Evolutionary conservation across 2,113 vertebrate genomes (phyloP).

Genomic region (Oreochromis niloticus): DNA sequence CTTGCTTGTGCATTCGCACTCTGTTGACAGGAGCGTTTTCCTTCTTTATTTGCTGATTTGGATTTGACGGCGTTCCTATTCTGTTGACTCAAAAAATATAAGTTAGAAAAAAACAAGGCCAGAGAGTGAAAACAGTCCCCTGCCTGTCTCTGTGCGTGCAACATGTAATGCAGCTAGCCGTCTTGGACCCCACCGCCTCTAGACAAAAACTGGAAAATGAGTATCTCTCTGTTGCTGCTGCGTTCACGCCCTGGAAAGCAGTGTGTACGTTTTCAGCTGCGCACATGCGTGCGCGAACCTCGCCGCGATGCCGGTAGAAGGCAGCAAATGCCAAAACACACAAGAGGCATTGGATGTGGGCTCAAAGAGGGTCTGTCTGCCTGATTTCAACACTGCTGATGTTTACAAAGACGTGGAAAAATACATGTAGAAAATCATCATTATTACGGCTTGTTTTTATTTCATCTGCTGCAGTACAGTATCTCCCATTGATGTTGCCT

Average conservation of each 20-base stretch:
- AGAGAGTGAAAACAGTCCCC: not conserved
- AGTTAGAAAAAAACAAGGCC: not conserved
- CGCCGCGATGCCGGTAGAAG: not conserved
- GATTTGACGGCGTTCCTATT: not conserved
- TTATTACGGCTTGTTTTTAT: conserved; percentile 51
- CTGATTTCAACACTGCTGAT: conserved; percentile 38
- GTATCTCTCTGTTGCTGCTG: not conserved
- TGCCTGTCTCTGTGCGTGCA: not conserved
- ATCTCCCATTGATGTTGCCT: conserved; percentile 41
- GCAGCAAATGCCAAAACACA: conserved; percentile 64
- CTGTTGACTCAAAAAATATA: not conserved
- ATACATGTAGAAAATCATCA: conserved; percentile 51
- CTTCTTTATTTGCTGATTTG: conserved; percentile 14
- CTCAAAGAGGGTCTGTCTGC: conserved; percentile 23
- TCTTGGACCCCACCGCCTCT: not conserved
- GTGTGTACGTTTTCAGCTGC: not conserved
- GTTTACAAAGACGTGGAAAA: conserved; percentile 53
- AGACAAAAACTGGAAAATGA: not conserved
- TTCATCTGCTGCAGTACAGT: conserved; percentile 19
- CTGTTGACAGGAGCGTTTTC: conserved; percentile 29
- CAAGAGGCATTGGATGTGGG: conserved; percentile 23
- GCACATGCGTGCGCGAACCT: not conserved
- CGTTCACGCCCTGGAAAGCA: not conserved
- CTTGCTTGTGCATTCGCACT: not conserved
- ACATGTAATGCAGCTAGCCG: not conserved